Evolutionary conservation across 2,797 vertebrate genomes (phyloP).

Genomic region (Megaceryle alcyon): DNA sequence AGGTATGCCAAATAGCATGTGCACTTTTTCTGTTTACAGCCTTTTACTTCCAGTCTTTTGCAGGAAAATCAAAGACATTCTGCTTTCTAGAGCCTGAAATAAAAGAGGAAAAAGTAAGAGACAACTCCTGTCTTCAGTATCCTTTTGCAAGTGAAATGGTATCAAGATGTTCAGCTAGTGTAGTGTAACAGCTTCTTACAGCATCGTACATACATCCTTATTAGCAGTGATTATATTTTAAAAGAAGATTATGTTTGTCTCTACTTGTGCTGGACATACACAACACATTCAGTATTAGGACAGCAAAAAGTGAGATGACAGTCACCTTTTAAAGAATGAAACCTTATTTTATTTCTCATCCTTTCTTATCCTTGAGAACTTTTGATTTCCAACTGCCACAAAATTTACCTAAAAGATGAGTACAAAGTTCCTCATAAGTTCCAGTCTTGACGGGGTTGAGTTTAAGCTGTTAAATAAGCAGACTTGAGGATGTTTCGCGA

Average conservation of each 20-base stretch:
- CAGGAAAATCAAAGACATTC: neutral
- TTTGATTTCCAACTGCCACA: neutral
- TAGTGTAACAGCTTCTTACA: neutral
- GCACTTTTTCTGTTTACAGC: neutral
- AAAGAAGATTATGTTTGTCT: neutral
- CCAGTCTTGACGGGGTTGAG: neutral
- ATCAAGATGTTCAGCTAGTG: neutral
- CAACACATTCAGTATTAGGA: neutral
- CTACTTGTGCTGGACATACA: neutral
- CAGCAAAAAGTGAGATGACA: neutral
- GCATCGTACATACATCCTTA: rapidly evolving
- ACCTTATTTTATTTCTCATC: neutral
- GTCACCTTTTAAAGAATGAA: neutral
- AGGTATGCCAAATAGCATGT: neutral
- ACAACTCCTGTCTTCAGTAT: neutral
- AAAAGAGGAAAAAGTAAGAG: neutral
- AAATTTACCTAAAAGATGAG: neutral
- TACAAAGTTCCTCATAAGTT: neutral
- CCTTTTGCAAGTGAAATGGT: neutral
- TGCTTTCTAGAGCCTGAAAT: neutral
- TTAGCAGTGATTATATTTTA: neutral
- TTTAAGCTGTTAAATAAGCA: neutral
- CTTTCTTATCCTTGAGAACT: neutral
- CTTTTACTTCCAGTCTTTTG: neutral
- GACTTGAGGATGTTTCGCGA: neutral